A percentile compares a stretch with the other conserved stretches of the same genome.
phyloP scores from a whole-genome alignment of 2,888 invertebrate species.

The Philhelius pedissequus region DNA sequence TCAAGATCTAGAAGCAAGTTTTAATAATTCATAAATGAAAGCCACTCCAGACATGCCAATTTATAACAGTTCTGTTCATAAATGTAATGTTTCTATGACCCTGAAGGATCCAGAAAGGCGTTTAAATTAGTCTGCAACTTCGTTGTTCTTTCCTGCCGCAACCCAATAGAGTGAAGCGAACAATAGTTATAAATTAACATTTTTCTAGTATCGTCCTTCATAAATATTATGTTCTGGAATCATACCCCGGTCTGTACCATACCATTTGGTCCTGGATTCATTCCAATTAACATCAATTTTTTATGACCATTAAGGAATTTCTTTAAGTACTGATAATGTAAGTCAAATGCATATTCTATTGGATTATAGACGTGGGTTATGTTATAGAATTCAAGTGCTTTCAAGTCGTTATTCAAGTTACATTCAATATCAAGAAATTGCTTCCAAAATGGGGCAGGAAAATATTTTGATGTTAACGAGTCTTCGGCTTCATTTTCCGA shows the following conservation, averaged over 20 bases:
- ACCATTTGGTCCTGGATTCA: constrained; percentile 98
- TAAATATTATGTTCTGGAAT: too few relatives aligned
- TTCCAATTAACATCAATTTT: constrained; percentile 90
- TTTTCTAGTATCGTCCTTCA: too few relatives aligned
- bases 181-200: too few relatives aligned
- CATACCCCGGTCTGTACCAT: constrained; percentile 95
- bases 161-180: too few relatives aligned
- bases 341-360: constrained; percentile 88
- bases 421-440: constrained; percentile 74
- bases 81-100: too few relatives aligned
- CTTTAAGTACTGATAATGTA: constrained; percentile 87
- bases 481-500: background rate
- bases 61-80: too few relatives aligned
- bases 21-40: background rate
- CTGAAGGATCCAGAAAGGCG: too few relatives aligned
- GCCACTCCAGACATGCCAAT: too few relatives aligned
- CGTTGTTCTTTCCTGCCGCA: too few relatives aligned
- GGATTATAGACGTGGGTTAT: constrained; percentile 87
- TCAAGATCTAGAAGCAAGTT: background rate
- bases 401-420: constrained; percentile 70
- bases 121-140: too few relatives aligned
- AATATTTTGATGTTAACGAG: constrained; percentile 63
- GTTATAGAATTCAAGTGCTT: constrained; percentile 10
- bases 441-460: constrained; percentile 72
- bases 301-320: constrained; percentile 85